A percentile compares a stretch with the other conserved stretches of the same genome.
Evolutionary conservation across 2,888 invertebrate species (phyloP).

Genomic region (Drosophila limbata): DNA sequence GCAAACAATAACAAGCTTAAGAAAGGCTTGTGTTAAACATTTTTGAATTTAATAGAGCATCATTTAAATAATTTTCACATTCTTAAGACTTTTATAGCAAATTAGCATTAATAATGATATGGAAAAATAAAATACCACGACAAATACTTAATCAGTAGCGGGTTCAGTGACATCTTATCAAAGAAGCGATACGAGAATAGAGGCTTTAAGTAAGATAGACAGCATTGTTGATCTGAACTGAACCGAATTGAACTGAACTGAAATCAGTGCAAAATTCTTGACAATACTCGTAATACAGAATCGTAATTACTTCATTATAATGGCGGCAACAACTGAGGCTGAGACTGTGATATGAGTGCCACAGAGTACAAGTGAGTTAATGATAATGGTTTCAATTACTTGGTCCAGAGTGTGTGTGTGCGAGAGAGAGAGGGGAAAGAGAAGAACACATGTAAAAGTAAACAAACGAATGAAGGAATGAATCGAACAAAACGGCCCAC

Average conservation of each 20-base stretch:
- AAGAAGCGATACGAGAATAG: constrained; percentile 1
- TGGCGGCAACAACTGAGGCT: constrained; percentile 58
- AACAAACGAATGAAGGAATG: constrained; percentile 35
- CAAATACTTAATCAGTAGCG: constrained; percentile 24
- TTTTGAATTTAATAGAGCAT: constrained; percentile 14
- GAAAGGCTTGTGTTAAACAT: constrained; percentile 2
- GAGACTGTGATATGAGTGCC: constrained; percentile 37
- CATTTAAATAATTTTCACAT: constrained; percentile 71
- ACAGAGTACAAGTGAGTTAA: constrained; percentile 61
- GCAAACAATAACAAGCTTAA: not conserved
- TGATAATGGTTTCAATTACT: constrained; percentile 79
- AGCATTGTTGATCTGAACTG: constrained; percentile 28
- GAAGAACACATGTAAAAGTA: constrained; percentile 18
- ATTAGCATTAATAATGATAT: constrained; percentile 62
- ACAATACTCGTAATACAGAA: constrained; percentile 45
- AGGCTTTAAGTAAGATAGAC: constrained; percentile 24
- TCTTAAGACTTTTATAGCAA: constrained; percentile 44
- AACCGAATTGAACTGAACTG: constrained; percentile 30
- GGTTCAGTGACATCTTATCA: constrained; percentile 75
- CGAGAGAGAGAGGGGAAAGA: not conserved
- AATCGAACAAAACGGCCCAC: constrained; percentile 54
- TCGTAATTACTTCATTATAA: constrained; percentile 77
- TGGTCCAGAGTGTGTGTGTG: constrained; percentile 3
- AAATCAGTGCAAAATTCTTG: constrained; percentile 67
- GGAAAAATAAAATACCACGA: constrained; percentile 17